A percentile compares a stretch with the other conserved stretches of the same genome.
Evolutionary conservation across 2,797 vertebrate genomes (phyloP).

Genomic region (Megaceryle alcyon): DNA sequence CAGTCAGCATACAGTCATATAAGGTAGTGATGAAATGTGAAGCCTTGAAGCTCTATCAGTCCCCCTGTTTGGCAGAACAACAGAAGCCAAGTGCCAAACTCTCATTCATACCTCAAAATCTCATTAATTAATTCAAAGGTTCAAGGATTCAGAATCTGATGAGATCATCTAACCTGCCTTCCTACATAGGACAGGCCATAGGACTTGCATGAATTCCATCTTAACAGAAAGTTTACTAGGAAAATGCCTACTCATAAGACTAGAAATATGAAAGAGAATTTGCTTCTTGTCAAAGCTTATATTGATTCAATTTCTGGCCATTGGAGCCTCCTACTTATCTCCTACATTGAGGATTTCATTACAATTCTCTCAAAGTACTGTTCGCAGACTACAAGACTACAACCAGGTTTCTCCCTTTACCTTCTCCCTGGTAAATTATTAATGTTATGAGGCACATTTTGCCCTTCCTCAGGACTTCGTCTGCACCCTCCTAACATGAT

Average conservation of each 20-base stretch:
- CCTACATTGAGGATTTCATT: not conserved
- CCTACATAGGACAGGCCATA: not conserved
- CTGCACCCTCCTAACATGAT: not conserved
- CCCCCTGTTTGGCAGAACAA: not conserved
- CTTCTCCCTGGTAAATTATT: not conserved
- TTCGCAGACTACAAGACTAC: not conserved
- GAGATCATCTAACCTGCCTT: not conserved
- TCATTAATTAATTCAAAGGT: not conserved
- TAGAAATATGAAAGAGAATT: not conserved
- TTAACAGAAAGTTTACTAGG: not conserved
- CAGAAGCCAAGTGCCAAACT: not conserved
- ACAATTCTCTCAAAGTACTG: not conserved
- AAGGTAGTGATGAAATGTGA: not conserved
- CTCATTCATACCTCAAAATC: not conserved
- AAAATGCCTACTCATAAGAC: not conserved
- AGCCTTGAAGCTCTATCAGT: slow-evolving; percentile 6
- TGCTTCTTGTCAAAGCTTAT: not conserved
- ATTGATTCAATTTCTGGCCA: not conserved
- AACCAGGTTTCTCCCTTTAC: not conserved
- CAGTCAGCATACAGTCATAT: not conserved
- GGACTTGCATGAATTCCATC: not conserved
- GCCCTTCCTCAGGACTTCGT: not conserved
- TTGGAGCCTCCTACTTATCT: not conserved
- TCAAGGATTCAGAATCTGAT: not conserved
- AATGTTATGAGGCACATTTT: not conserved